These are phyloP conservation scores for Arothron firmamentum DNA, from an alignment of 2,113 vertebrate species.

Conservation along the genomic window DNA sequence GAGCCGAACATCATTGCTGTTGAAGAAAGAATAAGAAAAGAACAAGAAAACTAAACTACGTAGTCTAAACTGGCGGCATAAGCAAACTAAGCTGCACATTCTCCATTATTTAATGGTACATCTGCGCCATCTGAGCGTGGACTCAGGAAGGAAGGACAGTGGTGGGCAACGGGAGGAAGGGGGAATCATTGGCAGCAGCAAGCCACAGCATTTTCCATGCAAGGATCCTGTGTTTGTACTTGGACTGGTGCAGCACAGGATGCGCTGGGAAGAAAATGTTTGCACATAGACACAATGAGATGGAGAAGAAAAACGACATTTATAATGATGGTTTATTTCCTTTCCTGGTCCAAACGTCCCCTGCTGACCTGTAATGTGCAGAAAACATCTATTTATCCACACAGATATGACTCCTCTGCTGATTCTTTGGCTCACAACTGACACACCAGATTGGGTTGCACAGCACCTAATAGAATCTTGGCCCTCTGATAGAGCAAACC, in stretches of 20 bases:
- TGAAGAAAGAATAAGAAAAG: no score
- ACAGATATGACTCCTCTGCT: conserved; percentile 34
- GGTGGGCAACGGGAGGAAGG: conserved; percentile 34
- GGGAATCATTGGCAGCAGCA: conserved; percentile 29
- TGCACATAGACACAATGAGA: conserved; percentile 40
- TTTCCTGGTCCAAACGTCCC: conserved; percentile 21
- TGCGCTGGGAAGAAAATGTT: conserved; percentile 31
- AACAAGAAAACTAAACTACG: no score
- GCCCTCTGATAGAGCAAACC: conserved; percentile 33
- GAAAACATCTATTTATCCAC: conserved; percentile 38
- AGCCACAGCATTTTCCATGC: conserved; percentile 41
- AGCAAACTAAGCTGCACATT: background rate
- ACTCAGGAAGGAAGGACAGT: conserved; percentile 51
- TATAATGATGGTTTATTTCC: conserved; percentile 21
- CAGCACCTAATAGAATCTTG: conserved; percentile 34
- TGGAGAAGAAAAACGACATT: conserved; percentile 17
- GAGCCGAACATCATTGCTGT: background rate
- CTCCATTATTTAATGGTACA: conserved; percentile 16
- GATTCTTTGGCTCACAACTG: conserved; percentile 28
- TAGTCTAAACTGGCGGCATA: background rate
- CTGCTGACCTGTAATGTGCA: conserved; percentile 23
- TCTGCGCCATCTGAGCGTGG: conserved; percentile 14
- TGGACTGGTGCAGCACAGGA: conserved; percentile 38
- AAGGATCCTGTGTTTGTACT: conserved; percentile 37
- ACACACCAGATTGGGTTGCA: conserved; percentile 52